Percentiles rank a stretch among this genome's conserved stretches.
phyloP scores from a whole-genome alignment of 1,140 invertebrate species.

The Thaumetopoea pityocampa region DNA sequence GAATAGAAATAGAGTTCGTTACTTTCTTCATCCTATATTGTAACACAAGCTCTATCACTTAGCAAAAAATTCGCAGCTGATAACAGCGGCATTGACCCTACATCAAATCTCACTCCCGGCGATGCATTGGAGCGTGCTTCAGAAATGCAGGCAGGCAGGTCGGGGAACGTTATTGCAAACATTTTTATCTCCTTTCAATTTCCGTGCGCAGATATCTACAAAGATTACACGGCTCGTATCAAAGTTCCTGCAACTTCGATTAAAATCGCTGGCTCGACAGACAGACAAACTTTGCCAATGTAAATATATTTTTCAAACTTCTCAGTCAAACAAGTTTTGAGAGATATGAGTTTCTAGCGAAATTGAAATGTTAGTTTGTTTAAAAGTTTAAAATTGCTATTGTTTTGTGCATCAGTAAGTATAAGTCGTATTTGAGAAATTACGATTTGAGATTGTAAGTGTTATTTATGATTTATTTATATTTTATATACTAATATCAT shows the following conservation, averaged over 20 bases:
- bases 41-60: no score
- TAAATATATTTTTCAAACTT: conserved; percentile 13
- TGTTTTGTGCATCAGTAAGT: no score
- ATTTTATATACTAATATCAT: no score
- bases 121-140: conserved; percentile 1
- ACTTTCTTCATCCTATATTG: no score
- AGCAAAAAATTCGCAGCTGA: no score
- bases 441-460: no score
- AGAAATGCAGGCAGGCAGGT: neutral
- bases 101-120: conserved; percentile 5
- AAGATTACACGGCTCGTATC: conserved; percentile 16
- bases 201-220: conserved; percentile 14
- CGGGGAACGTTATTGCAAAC: conserved; percentile 3
- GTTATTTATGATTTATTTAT: no score
- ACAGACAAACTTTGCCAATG: conserved; percentile 10
- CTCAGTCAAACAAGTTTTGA: conserved; percentile 4
- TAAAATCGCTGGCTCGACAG: conserved; percentile 15
- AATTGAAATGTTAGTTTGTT: no score
- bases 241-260: conserved; percentile 12
- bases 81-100: neutral
- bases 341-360: no score
- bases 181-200: conserved; percentile 21
- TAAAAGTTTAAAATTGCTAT: no score
- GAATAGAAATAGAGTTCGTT: no score
- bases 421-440: no score